Conservation (phyloP, 1,140 invertebrate species). For the Arctopsyche grandis region DNA sequence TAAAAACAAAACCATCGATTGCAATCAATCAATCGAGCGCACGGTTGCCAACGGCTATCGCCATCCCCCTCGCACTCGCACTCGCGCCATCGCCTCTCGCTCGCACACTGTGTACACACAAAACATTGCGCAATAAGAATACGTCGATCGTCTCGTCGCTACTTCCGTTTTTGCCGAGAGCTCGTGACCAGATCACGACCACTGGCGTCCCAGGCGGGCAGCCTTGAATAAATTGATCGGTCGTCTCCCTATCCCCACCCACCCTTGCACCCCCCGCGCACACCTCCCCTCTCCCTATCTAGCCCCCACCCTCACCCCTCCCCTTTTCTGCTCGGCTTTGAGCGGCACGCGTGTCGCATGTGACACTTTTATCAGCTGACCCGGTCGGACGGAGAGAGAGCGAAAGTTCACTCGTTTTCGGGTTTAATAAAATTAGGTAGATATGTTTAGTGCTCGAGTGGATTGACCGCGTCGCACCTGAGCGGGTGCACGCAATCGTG, state of each 20-base stretch:
- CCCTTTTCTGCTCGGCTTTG: neutral
- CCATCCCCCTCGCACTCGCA: neutral
- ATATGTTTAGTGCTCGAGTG: no score
- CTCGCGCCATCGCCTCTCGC: neutral
- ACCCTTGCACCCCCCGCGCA: neutral
- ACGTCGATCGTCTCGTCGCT: no score
- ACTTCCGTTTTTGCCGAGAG: neutral
- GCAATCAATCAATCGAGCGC: no score
- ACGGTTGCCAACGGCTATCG: neutral
- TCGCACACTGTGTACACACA: neutral
- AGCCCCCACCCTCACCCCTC: neutral
- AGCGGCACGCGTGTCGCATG: conserved; percentile 21
- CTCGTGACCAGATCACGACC: neutral
- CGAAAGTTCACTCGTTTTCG: no score
- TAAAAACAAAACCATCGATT: no score
- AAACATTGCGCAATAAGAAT: neutral
- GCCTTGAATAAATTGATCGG: conserved; percentile 55
- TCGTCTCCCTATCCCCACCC: conserved; percentile 1
- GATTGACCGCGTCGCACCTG: no score
- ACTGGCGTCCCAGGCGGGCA: conserved; percentile 22
- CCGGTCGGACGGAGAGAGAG: neutral
- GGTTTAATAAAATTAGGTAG: no score
- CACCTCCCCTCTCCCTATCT: neutral
- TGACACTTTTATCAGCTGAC: conserved; percentile 35
- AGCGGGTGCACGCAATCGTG: no score